phyloP scores from a whole-genome alignment of 2,797 vertebrate genomes.

The Rhincodon typus region DNA sequence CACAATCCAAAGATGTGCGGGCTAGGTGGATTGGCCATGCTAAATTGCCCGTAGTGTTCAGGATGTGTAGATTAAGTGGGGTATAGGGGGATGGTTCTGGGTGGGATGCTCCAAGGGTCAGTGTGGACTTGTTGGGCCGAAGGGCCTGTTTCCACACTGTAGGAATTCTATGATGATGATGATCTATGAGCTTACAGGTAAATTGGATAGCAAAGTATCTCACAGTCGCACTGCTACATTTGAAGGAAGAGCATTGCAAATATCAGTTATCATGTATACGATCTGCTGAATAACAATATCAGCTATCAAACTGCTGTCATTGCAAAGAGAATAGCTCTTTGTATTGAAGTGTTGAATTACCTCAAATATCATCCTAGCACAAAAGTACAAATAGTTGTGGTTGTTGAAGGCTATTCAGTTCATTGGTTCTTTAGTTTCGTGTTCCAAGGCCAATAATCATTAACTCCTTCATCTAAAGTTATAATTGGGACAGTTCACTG shows the following conservation, averaged over 20 bases:
- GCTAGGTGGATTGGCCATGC: no score
- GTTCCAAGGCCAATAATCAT: neutral
- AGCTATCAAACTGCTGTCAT: neutral
- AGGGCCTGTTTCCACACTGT: no score
- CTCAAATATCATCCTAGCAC: neutral
- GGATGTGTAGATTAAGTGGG: no score
- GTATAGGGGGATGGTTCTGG: no score
- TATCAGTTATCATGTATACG: neutral
- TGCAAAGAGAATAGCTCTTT: neutral
- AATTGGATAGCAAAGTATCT: neutral
- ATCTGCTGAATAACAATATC: neutral
- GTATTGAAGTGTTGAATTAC: neutral
- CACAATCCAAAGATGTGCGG: no score
- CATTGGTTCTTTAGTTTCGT: neutral
- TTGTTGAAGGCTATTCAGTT: neutral
- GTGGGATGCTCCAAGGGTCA: no score
- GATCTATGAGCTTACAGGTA: no score
- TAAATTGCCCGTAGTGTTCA: no score
- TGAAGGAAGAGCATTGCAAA: neutral
- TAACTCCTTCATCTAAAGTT: neutral
- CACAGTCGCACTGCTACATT: neutral
- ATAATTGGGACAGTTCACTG: neutral
- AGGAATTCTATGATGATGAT: no score
- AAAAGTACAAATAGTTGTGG: neutral
- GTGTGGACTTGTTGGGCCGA: no score